A percentile compares a stretch with the other conserved stretches of the same genome.
These are phyloP conservation scores for Belonocnema kinseyi DNA, from an alignment of 1,140 invertebrate species.

Conservation along the genomic window DNA sequence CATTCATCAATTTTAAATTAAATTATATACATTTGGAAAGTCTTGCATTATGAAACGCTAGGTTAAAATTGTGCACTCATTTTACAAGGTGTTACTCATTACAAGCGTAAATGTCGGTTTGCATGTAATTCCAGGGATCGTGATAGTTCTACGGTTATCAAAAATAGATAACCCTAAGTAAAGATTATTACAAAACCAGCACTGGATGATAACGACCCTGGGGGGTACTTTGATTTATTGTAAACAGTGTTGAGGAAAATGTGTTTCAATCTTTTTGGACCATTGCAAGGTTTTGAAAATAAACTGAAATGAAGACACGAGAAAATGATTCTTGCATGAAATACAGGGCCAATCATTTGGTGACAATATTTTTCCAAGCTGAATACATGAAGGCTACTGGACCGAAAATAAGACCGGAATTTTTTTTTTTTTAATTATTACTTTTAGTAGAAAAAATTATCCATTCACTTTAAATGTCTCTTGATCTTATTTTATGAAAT, in stretches of 20 bases:
- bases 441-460: too few species aligned
- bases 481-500: neutral
- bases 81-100: constrained; percentile 14
- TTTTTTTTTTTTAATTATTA: too few species aligned
- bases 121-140: constrained; percentile 29
- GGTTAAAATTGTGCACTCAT: neutral
- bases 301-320: neutral
- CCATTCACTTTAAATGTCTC: neutral
- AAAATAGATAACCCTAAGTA: constrained; percentile 54
- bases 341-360: neutral
- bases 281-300: neutral
- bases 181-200: constrained; percentile 56
- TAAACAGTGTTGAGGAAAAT: constrained; percentile 14
- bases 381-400: neutral
- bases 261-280: neutral
- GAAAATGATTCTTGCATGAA: neutral
- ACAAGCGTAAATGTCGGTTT: constrained; percentile 14
- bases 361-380: constrained; percentile 27
- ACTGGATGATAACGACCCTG: constrained; percentile 58
- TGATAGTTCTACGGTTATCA: constrained; percentile 64
- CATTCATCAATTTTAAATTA: too few species aligned
- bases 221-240: constrained; percentile 53
- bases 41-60: neutral
- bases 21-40: too few species aligned
- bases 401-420: too few species aligned